Evolutionary conservation across 2,113 vertebrate species (phyloP).

Genomic region (Oreochromis spilurus): DNA sequence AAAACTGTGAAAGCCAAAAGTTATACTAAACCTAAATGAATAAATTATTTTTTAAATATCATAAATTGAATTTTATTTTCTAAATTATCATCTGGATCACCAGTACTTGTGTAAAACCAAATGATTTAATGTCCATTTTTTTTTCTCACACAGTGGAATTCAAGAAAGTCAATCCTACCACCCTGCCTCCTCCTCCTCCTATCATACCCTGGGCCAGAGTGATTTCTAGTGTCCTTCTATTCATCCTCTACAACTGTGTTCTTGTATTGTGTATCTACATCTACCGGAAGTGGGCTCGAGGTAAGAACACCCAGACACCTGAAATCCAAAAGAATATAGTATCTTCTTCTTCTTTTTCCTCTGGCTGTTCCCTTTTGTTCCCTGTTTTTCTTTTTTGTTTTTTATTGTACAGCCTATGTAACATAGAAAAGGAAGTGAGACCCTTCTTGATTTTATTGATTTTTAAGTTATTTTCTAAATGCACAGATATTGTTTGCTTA

Average conservation of each 20-base stretch:
- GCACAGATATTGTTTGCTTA: neutral
- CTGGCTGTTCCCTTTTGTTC: neutral
- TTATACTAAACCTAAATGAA: neutral
- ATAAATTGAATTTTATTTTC: neutral
- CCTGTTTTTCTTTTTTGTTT: neutral
- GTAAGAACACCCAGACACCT: rapidly evolving
- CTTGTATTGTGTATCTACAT: neutral
- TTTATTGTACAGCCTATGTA: neutral
- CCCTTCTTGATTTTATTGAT: rapidly evolving
- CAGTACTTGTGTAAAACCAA: neutral
- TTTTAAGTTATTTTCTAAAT: neutral
- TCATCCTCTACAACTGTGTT: neutral
- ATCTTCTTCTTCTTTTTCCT: neutral
- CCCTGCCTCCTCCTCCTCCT: neutral
- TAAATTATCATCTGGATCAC: neutral
- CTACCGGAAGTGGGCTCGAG: neutral
- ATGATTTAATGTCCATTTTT: neutral
- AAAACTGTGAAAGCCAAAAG: neutral
- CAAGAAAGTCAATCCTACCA: rapidly evolving
- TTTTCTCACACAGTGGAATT: neutral
- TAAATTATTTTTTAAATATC: neutral
- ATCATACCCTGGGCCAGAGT: neutral
- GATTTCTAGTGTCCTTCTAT: neutral
- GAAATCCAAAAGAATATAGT: neutral
- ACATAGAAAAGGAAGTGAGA: neutral